Evolutionary conservation across 2,797 vertebrate species (phyloP), one percentile per base, ranked within the genome.

Genomic region (Arnoldichthys spilopterus): DNA sequence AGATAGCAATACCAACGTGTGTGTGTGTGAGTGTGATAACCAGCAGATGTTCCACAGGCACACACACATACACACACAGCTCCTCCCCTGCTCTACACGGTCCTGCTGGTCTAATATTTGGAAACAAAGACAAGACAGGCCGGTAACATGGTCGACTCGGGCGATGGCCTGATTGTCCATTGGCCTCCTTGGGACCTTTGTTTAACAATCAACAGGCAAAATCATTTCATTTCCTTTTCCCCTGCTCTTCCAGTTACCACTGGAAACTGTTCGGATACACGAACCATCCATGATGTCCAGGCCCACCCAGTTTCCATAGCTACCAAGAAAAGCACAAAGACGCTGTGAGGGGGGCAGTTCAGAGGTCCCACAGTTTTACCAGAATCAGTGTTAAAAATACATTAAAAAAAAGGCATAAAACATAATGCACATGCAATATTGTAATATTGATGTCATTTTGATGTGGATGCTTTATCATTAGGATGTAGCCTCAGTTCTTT

Each of bases 1-100:
- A n/a, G n/a, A n/a, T n/a, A n/a, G n/a, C n/a, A n/a, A n/a, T n/a
- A n/a, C n/a, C n/a, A n/a, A n/a, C n/a, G 74, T 76, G 61, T 59
- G 51, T 67, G 63, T 58, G 58, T 67, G 51, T 56, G 54, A 24
- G 54, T 26, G 77, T 47, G 24, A 51, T 53, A 26, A 15, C 71
- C 49, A 81, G 81, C 79, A 86, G 83, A 81, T 83, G 83, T 81
- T 83, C 30, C 76, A 67, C 68, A 54, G 40, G 45, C 56, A 59
- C 2, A 59, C 13, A 59, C 56, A 30, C 56, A 58, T 26, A 59
- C 18, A 20, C 56, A 30, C 56, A 54, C 56, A 59, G 28, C 6
- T 8, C 16, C 59, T 61, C 59, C 28, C 59, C 6, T 16, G 18
- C 53, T 49, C 63, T 40, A 24, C 49, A 26, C 58, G 58, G 37